Conservation (phyloP, 2,888 invertebrate genomes). For the Monoplex corrugatus region DNA sequence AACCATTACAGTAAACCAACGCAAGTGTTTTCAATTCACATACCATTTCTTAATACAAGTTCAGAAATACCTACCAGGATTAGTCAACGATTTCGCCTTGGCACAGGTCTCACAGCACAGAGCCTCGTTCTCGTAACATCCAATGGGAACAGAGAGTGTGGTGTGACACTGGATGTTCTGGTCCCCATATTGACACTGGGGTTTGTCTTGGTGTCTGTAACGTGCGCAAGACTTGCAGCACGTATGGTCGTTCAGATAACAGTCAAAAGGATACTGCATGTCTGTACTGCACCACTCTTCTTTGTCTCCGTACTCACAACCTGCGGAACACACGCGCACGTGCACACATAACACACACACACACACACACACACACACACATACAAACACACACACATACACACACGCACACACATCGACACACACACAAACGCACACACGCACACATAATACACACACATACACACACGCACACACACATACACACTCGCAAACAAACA, state of each 20-base stretch:
- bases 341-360: too few relatives aligned
- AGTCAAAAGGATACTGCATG: conserved; percentile 55
- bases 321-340: conserved; percentile 54
- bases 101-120: conserved; percentile 58
- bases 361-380: too few relatives aligned
- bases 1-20: too few relatives aligned
- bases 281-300: conserved; percentile 57
- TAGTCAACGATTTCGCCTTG: conserved; percentile 38
- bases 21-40: neutral
- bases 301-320: conserved; percentile 68
- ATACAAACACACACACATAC: too few relatives aligned
- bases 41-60: too few relatives aligned
- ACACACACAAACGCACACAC: too few relatives aligned
- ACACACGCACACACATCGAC: too few relatives aligned
- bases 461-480: too few relatives aligned
- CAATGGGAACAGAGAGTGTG: conserved; percentile 53
- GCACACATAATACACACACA: too few relatives aligned
- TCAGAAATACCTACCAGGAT: neutral
- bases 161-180: conserved; percentile 59
- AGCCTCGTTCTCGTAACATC: conserved; percentile 59
- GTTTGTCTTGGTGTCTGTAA: neutral
- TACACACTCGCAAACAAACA: too few relatives aligned
- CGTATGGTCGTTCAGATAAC: conserved; percentile 54
- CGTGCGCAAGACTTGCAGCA: conserved; percentile 53
- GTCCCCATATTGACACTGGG: conserved; percentile 68